Base-by-base conservation (phyloP, 2,888 invertebrate genomes). In the Oligia strigilis region DNA sequence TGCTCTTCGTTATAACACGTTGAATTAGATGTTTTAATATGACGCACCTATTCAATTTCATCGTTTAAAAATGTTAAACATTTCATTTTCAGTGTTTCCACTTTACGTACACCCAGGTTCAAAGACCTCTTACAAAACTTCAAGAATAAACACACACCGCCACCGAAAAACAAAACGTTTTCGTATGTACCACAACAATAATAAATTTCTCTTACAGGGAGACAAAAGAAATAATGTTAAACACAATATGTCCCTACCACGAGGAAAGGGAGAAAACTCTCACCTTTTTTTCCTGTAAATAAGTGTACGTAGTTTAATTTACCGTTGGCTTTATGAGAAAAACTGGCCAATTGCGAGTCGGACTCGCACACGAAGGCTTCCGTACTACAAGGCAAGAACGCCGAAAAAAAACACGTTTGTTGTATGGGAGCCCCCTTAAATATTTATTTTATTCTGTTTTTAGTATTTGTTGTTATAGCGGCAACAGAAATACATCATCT, bases 251-350 rank as follows among this genome's bases (percentile, higher is more conserved):
- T 81, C 62, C 52, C 72, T 78, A 71, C 43, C 52, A 43, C 69
- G 55, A 69, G 40, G 62, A 70, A 60, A 78, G 60, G 36, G n/a
- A 76, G 72, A 62, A 72, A 75, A 71, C 70, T 80, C 74, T 65
- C 81, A 75, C 78, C 52, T 78, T 77, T 82, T 80, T 72, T 65
- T 19, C 19, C 19, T 58, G 46, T 66, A n/a, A 43, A 64, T 71
- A 46, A 13, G 60, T 77, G 13, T 19, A 81, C 19, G 70, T 79
- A 81, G 73, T 84, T 84, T 86, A 86, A 89, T 88, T 86, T 89
- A 86, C 80, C 76, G 78, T 78, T 78, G 60, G 52, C 78, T 80
- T 66, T 58, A 75, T 62, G 23, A 49, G 40, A 40, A 40, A 40
- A 40, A 40, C 40, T 40, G 5, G 40, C 5, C 40, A 40, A 40